These are phyloP conservation scores for Epistrophella euchroma DNA, from an alignment of 2,888 invertebrate species.

Conservation along the genomic window DNA sequence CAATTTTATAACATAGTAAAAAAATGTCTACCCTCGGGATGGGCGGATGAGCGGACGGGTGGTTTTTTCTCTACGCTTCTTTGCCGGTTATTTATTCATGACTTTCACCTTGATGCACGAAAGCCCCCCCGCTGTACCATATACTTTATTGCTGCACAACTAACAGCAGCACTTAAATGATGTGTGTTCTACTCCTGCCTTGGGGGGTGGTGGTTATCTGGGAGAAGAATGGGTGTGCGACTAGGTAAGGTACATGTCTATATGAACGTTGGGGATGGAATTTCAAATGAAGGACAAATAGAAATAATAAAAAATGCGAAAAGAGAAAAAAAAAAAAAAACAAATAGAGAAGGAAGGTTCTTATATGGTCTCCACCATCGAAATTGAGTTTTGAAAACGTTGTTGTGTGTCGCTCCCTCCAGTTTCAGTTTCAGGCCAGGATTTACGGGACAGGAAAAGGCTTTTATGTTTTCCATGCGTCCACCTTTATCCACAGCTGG, in stretches of 20 bases:
- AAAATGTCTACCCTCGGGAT: constrained; percentile 13
- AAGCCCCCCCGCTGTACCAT: constrained; percentile 12
- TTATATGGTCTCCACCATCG: constrained; percentile 26
- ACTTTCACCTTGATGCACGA: constrained; percentile 74
- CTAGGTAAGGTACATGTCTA: too few species aligned
- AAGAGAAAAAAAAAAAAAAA: constrained; percentile 36
- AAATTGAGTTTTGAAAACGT: constrained; percentile 56
- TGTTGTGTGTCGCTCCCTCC: background rate
- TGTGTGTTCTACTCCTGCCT: constrained; percentile 16
- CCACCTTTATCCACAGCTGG: constrained; percentile 26
- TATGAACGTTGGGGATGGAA: constrained; percentile 61
- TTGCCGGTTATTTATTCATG: constrained; percentile 69
- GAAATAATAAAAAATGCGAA: constrained; percentile 28
- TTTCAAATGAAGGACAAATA: constrained; percentile 66
- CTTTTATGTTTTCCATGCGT: constrained; percentile 61
- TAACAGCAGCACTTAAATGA: constrained; percentile 32
- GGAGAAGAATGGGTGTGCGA: background rate
- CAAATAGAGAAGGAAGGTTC: constrained; percentile 35
- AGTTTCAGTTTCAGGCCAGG: background rate
- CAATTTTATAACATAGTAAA: constrained; percentile 46
- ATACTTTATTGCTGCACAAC: constrained; percentile 65
- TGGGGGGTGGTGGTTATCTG: background rate
- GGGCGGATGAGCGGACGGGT: background rate
- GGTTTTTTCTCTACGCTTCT: background rate
- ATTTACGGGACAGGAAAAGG: constrained; percentile 36